Conservation (phyloP, 2,113 vertebrate species). For the Chaenogobius annularis region DNA sequence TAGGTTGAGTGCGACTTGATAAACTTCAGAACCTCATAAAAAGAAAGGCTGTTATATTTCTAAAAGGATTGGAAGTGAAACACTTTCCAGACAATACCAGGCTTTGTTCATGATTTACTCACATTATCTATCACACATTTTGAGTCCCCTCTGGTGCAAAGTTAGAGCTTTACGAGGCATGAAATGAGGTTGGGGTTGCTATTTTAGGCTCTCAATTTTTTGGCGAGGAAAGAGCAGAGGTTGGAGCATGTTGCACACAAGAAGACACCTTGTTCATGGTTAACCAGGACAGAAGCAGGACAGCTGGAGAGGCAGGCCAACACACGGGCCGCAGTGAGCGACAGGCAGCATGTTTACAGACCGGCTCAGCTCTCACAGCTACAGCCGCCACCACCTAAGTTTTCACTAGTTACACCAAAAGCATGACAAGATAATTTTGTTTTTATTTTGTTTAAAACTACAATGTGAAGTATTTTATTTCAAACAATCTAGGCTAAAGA, state of each 20-base stretch:
- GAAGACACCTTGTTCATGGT: slow-evolving; percentile 17
- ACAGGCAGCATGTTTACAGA: slow-evolving; percentile 1
- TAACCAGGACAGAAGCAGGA: slow-evolving; percentile 14
- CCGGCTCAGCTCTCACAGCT: background rate
- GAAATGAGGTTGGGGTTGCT: slow-evolving; percentile 63
- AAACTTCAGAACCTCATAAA: background rate
- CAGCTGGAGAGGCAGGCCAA: slow-evolving; percentile 45
- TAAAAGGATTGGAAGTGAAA: slow-evolving; percentile 24
- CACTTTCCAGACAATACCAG: slow-evolving; percentile 50
- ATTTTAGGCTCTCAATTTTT: slow-evolving; percentile 56
- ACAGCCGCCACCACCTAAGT: slow-evolving; percentile 1
- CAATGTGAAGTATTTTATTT: no score
- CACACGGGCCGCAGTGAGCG: slow-evolving; percentile 12
- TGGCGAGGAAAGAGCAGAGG: slow-evolving; percentile 21
- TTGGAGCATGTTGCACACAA: slow-evolving; percentile 42
- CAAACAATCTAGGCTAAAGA: no score
- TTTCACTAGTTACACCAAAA: background rate
- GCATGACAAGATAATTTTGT: background rate
- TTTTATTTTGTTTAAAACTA: background rate
- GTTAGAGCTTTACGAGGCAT: slow-evolving; percentile 60
- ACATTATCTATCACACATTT: slow-evolving; percentile 46
- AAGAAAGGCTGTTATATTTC: background rate
- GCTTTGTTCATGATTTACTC: slow-evolving; percentile 52
- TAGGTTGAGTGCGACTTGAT: slow-evolving; percentile 8
- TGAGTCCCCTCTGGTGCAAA: slow-evolving; percentile 51